phyloP scores from a whole-genome alignment of 1,140 invertebrate genomes.

The Drosophila nannoptera region DNA sequence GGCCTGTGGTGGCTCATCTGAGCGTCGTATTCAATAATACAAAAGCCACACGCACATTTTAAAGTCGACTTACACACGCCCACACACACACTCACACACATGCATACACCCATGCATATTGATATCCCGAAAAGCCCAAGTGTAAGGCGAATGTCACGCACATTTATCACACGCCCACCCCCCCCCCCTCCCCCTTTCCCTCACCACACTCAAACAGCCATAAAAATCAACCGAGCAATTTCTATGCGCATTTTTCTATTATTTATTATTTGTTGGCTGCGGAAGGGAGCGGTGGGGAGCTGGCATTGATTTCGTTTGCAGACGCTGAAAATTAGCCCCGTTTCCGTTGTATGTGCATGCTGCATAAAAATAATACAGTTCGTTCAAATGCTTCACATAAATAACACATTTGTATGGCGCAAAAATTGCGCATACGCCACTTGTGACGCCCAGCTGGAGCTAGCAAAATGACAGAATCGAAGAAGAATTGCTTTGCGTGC shows the following conservation, averaged over 20 bases:
- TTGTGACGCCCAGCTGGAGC: not conserved
- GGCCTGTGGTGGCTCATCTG: conserved; percentile 60
- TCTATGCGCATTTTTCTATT: conserved; percentile 74
- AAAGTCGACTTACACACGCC: conserved; percentile 51
- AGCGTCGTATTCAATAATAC: conserved; percentile 70
- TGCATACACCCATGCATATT: not conserved
- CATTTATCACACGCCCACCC: conserved; percentile 24
- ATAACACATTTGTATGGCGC: conserved; percentile 25
- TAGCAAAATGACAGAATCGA: not conserved
- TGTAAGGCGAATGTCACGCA: conserved; percentile 65
- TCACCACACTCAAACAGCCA: not conserved
- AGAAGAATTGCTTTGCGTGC: conserved; percentile 6
- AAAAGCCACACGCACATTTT: conserved; percentile 46
- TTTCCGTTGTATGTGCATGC: conserved; percentile 63
- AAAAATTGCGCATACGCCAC: conserved; percentile 41
- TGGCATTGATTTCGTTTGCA: conserved; percentile 61
- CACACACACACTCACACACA: not conserved
- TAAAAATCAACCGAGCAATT: conserved; percentile 34
- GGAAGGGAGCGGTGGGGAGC: conserved; percentile 45
- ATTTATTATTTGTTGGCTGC: conserved; percentile 62
- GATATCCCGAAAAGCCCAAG: conserved; percentile 35
- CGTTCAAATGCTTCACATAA: conserved; percentile 17
- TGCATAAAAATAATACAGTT: conserved; percentile 59
- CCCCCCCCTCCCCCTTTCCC: too few relatives aligned
- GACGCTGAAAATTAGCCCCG: conserved; percentile 63